phyloP scores from a whole-genome alignment of 2,797 vertebrate genomes.

The Myoxocephalus aenaeus region DNA sequence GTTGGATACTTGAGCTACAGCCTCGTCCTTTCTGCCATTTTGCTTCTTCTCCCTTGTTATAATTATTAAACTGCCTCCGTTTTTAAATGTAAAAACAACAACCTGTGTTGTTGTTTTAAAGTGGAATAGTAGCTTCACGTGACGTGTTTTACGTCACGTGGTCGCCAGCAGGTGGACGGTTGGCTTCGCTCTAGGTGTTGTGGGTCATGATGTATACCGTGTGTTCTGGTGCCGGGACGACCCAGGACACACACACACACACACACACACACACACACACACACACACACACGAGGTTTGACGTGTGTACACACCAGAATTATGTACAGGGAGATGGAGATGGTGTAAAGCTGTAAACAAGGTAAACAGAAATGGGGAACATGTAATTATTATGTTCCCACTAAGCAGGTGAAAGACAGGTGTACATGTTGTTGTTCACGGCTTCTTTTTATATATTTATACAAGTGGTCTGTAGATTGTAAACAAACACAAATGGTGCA shows the following conservation, averaged over 20 bases:
- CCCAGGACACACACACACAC: too few species aligned
- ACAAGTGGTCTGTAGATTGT: not conserved
- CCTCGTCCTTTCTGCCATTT: conserved; percentile 14
- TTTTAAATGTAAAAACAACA: not conserved
- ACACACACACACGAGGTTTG: too few species aligned
- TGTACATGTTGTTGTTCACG: too few species aligned
- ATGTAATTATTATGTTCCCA: not conserved
- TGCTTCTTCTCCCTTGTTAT: not conserved
- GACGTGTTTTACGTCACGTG: not conserved
- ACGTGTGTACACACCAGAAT: not conserved
- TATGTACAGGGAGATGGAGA: not conserved
- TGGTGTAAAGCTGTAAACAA: not conserved
- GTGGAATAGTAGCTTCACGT: not conserved
- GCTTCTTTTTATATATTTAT: too few species aligned
- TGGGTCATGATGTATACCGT: not conserved
- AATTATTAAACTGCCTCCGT: not conserved
- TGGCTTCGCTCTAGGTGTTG: not conserved
- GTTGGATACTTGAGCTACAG: conserved; percentile 10
- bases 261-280: too few species aligned
- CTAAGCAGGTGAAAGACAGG: not conserved
- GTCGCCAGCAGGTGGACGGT: conserved; percentile 3
- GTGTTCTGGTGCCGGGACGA: too few species aligned
- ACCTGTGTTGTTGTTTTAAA: too few species aligned
- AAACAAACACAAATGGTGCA: not conserved
- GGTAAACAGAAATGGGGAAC: not conserved